Conservation (phyloP, 2,797 vertebrate species). For the Erpetoichthys calabaricus region DNA sequence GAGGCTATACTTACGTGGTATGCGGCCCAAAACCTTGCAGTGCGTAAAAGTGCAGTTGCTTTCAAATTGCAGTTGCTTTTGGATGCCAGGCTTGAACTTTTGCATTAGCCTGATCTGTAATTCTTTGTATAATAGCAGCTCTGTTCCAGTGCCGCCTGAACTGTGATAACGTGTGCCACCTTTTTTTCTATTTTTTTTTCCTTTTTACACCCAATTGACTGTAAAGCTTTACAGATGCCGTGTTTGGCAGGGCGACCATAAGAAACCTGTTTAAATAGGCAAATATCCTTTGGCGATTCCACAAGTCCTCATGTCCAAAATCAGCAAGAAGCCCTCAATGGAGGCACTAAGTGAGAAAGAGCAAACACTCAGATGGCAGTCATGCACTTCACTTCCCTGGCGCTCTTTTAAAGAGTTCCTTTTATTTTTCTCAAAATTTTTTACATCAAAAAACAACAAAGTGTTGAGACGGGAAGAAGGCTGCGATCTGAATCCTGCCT, state of each 20-base stretch:
- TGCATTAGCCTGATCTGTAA: neutral
- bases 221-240: constrained; percentile 11
- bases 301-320: neutral
- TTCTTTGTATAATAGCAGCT: constrained; percentile 16
- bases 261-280: constrained; percentile 1
- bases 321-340: neutral
- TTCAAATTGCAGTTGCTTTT: constrained; percentile 8
- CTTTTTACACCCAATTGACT: constrained; percentile 5
- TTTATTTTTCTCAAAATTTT: neutral
- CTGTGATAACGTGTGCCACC: constrained; percentile 19
- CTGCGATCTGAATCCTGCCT: neutral
- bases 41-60: constrained; percentile 4
- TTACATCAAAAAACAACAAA: neutral
- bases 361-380: neutral
- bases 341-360: neutral
- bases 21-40: neutral
- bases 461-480: neutral
- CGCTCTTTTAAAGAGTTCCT: constrained; percentile 1
- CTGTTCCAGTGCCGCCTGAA: constrained; percentile 24
- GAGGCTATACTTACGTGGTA: constrained; percentile 3
- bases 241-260: constrained; percentile 6
- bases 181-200: constrained; percentile 1
- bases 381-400: neutral
- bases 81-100: neutral
- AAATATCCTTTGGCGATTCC: neutral